phyloP scores from a whole-genome alignment of 2,113 vertebrate genomes.

The Oostethus manadensis region DNA sequence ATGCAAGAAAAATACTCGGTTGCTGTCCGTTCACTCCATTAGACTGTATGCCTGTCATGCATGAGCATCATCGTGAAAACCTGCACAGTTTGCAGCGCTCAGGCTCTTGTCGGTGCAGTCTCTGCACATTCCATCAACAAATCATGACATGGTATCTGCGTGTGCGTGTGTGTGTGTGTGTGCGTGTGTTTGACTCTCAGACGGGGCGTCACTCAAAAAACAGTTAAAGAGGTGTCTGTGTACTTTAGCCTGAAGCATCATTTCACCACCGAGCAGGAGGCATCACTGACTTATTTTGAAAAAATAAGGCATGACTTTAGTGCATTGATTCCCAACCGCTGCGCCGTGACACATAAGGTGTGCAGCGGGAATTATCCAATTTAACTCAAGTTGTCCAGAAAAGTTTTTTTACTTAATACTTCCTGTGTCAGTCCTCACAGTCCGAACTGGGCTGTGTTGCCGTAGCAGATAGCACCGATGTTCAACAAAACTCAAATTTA shows the following conservation, averaged over 20 bases:
- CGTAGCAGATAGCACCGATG: no score
- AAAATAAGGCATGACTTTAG: no score
- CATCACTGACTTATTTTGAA: not conserved
- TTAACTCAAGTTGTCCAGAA: no score
- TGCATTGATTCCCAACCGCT: no score
- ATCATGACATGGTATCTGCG: conserved; percentile 21
- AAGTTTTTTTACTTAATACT: no score
- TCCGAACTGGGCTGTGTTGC: no score
- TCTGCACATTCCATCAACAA: conserved; percentile 48
- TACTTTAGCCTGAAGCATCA: conserved; percentile 14
- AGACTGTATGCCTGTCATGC: conserved; percentile 17
- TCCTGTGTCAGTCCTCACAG: no score
- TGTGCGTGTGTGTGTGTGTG: conserved; percentile 26
- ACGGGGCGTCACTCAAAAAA: conserved; percentile 27
- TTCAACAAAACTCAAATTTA: no score
- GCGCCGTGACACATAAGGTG: no score
- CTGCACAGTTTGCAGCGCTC: conserved; percentile 8
- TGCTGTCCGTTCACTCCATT: no score
- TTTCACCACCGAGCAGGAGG: conserved; percentile 17
- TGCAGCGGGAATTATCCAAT: no score
- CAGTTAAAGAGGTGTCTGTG: conserved; percentile 32
- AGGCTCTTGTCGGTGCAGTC: conserved; percentile 32
- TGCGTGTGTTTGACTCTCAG: conserved; percentile 46
- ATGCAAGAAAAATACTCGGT: no score
- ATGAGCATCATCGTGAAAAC: conserved; percentile 9